These are phyloP conservation scores for Cephalotes varians DNA, from an alignment of 2,888 invertebrate genomes.

Conservation along the genomic window DNA sequence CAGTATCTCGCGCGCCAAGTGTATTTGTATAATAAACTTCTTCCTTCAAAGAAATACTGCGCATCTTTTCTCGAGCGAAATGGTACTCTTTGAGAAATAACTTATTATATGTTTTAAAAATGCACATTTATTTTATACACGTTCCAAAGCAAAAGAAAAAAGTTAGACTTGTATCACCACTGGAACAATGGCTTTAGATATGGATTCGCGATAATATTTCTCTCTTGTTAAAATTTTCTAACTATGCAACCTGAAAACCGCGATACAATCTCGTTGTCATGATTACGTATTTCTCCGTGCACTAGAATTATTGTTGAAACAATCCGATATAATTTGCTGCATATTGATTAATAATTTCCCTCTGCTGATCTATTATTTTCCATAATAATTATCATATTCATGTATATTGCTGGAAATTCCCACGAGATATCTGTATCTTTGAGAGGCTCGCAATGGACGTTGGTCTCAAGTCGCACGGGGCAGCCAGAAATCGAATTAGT, in stretches of 20 bases:
- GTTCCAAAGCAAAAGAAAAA: not conserved
- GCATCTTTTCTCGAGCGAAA: slow-evolving; percentile 10
- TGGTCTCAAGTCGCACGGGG: slow-evolving; percentile 14
- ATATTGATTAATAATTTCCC: slow-evolving; percentile 22
- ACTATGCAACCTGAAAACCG: slow-evolving; percentile 16
- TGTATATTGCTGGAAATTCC: slow-evolving; percentile 15
- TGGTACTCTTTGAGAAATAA: slow-evolving; percentile 7
- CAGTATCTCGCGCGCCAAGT: slow-evolving; percentile 14
- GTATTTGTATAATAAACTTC: slow-evolving; percentile 45
- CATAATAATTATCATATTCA: slow-evolving; percentile 35
- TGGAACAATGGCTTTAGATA: not conserved
- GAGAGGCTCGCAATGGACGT: slow-evolving; percentile 3
- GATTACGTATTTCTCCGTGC: slow-evolving; percentile 11
- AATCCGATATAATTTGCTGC: slow-evolving; percentile 14
- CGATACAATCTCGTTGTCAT: slow-evolving; percentile 9
- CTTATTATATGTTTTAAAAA: slow-evolving; percentile 18
- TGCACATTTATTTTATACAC: slow-evolving; percentile 11
- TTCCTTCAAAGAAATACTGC: slow-evolving; percentile 9
- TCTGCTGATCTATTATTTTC: slow-evolving; percentile 27
- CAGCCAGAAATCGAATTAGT: slow-evolving; percentile 24
- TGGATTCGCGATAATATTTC: not conserved
- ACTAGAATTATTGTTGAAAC: not conserved
- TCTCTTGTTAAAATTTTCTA: slow-evolving; percentile 9
- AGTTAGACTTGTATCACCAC: not conserved
- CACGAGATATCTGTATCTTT: slow-evolving; percentile 38